Evolutionary conservation across 30 jellyfish, hydroid and myxozoan genomes (phyloP).

Genomic region (Aurelia sp.): DNA sequence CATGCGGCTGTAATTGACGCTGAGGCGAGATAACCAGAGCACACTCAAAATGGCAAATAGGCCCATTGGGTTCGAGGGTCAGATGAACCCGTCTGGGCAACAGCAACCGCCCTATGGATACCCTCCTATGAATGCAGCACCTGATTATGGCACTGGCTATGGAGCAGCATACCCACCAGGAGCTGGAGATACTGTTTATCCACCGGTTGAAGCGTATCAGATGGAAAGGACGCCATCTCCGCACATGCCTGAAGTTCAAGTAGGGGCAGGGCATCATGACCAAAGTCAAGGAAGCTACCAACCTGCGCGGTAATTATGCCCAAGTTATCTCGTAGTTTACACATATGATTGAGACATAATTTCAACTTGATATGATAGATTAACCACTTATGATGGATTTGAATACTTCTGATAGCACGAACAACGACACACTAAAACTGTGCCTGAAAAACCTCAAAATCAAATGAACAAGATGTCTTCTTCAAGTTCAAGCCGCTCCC

Average conservation of each 20-base stretch:
- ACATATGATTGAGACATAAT: not conserved
- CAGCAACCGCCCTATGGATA: conserved; percentile 43
- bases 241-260: conserved; percentile 3
- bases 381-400: not conserved
- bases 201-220: conserved; percentile 39
- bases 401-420: not conserved
- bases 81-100: not conserved
- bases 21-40: not conserved
- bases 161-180: conserved; percentile 60
- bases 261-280: not conserved
- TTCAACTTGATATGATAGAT: not conserved
- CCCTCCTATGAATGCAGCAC: conserved; percentile 53
- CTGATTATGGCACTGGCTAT: conserved; percentile 47
- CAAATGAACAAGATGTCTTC: too few relatives aligned
- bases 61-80: conserved; percentile 60
- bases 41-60: conserved; percentile 26
- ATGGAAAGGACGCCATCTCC: conserved; percentile 15
- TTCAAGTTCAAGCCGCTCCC: too few relatives aligned
- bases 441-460: too few relatives aligned
- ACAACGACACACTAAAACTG: too few relatives aligned
- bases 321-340: not conserved
- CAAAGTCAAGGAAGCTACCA: not conserved
- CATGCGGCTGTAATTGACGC: too few relatives aligned
- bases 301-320: not conserved
- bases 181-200: conserved; percentile 15